A percentile compares a stretch with the other conserved stretches of the same genome.
Conservation (phyloP, 2,888 invertebrate genomes). For the Molorchus minor region DNA sequence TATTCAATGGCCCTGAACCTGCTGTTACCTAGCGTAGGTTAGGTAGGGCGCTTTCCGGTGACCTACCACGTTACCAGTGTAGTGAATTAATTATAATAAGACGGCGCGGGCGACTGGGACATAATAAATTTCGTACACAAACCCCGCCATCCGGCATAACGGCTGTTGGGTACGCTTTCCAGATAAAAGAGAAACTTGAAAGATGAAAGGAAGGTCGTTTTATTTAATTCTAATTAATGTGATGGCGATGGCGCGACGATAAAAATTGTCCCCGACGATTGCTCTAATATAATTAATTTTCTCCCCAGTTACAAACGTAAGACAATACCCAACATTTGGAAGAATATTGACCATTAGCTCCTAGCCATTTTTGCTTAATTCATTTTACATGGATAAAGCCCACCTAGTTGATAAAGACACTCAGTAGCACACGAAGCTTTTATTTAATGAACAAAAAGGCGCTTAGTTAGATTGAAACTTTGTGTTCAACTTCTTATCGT, state of each 20-base stretch:
- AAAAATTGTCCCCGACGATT: neutral
- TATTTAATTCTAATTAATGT: neutral
- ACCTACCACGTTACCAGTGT: slow-evolving; percentile 30
- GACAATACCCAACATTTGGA: neutral
- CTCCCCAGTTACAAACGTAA: too few species aligned
- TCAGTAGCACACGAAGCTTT: neutral
- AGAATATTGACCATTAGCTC: too few species aligned
- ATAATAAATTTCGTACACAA: slow-evolving; percentile 21
- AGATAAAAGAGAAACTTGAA: neutral
- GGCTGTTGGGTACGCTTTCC: slow-evolving; percentile 4
- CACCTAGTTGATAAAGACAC: neutral
- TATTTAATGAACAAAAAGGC: slow-evolving; percentile 16
- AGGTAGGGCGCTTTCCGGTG: slow-evolving; percentile 20
- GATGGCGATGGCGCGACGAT: neutral
- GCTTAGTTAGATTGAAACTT: slow-evolving; percentile 30
- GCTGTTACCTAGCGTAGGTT: slow-evolving; percentile 27
- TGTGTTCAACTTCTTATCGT: slow-evolving; percentile 23
- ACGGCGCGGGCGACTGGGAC: slow-evolving; percentile 13
- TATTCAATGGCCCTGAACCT: slow-evolving; percentile 41
- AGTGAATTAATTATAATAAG: slow-evolving; percentile 35
- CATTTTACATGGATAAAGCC: too few species aligned
- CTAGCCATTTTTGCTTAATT: too few species aligned
- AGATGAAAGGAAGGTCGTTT: neutral
- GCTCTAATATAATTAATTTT: neutral
- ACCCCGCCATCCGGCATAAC: slow-evolving; percentile 17